Percentiles rank a stretch among this genome's conserved stretches.
Evolutionary conservation across 1,140 invertebrate genomes (phyloP).

Genomic region (Nephotettix cincticeps): DNA sequence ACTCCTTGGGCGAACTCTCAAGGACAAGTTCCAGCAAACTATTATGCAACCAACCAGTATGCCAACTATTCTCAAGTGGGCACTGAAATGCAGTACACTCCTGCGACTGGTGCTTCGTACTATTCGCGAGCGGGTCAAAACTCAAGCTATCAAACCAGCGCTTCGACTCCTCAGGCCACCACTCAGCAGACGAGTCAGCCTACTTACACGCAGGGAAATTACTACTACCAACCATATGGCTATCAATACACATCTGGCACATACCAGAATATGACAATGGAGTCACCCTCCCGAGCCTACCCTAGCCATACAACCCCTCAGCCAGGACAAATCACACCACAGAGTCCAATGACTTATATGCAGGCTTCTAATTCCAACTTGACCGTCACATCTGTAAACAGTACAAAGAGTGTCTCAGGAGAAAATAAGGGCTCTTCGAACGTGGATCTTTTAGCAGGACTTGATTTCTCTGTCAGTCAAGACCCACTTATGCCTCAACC

Average conservation of each 20-base stretch:
- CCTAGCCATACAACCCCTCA: not conserved
- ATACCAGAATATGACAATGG: slow-evolving; percentile 8
- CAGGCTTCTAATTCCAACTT: slow-evolving; percentile 35
- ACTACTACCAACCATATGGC: slow-evolving; percentile 36
- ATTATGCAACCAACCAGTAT: slow-evolving; percentile 20
- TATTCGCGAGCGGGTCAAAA: slow-evolving; percentile 38
- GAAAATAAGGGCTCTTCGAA: slow-evolving; percentile 50
- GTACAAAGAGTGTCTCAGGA: not conserved
- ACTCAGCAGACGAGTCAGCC: slow-evolving; percentile 20
- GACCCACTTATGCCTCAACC: slow-evolving; percentile 63
- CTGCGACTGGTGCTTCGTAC: slow-evolving; percentile 36
- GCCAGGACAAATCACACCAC: slow-evolving; percentile 29
- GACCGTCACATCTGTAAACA: slow-evolving; percentile 24
- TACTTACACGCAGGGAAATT: slow-evolving; percentile 30
- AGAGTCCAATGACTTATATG: slow-evolving; percentile 38
- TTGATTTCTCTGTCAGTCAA: slow-evolving; percentile 72
- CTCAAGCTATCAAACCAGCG: slow-evolving; percentile 33
- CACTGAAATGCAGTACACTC: slow-evolving; percentile 36
- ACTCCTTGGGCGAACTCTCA: not conserved
- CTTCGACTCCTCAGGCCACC: slow-evolving; percentile 31
- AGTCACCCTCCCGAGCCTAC: slow-evolving; percentile 8
- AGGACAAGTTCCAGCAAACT: not conserved
- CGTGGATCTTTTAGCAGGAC: slow-evolving; percentile 72
- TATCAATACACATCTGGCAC: slow-evolving; percentile 31
- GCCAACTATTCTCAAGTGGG: slow-evolving; percentile 26